These are phyloP conservation scores for Melinaea marsaeus DNA, from an alignment of 2,888 invertebrate genomes.

Conservation along the genomic window DNA sequence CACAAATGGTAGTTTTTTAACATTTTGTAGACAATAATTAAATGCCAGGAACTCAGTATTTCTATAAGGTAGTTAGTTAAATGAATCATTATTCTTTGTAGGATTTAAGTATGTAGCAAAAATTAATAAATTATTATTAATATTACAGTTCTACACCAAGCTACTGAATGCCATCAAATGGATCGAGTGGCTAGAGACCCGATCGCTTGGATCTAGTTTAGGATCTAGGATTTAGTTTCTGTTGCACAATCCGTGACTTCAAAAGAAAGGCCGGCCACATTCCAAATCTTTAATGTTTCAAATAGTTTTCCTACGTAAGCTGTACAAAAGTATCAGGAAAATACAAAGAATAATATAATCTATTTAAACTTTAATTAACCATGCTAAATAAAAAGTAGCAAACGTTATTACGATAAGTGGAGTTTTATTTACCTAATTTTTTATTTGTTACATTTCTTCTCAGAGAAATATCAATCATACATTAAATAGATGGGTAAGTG, in stretches of 20 bases:
- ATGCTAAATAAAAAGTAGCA: no score
- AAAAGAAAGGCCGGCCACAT: constrained; percentile 70
- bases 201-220: constrained; percentile 50
- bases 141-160: constrained; percentile 69
- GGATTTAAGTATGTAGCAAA: no score
- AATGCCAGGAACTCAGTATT: constrained; percentile 64
- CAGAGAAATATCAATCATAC: no score
- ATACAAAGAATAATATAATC: no score
- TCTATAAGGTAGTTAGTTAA: constrained; percentile 54
- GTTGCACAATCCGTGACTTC: constrained; percentile 79
- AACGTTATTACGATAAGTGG: no score
- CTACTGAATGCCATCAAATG: constrained; percentile 75
- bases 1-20: constrained; percentile 57
- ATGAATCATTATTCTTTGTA: no score
- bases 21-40: constrained; percentile 62
- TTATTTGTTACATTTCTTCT: no score
- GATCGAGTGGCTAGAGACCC: constrained; percentile 73
- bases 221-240: constrained; percentile 78
- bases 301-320: constrained; percentile 56
- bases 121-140: no score
- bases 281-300: constrained; percentile 65
- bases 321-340: neutral
- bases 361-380: no score
- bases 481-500: no score
- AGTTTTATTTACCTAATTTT: no score